Evolutionary conservation across 2,888 invertebrate species (phyloP), one percentile per base, ranked within the genome.

Genomic region (Noctua fimbriata): DNA sequence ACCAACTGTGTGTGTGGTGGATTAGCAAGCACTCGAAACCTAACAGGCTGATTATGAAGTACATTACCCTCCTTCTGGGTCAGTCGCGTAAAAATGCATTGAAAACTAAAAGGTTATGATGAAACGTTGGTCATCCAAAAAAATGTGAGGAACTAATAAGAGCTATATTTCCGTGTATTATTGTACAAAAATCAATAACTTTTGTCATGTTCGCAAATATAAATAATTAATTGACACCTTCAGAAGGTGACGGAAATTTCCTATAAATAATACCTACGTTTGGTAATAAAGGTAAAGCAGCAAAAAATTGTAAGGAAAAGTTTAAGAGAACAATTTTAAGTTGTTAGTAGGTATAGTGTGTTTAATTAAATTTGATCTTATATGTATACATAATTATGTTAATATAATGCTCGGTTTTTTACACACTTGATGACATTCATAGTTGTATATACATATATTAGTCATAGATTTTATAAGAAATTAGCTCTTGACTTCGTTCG

Each of bases 151-250:
- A 32, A 3, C 12, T 55, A 28, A 7, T 16, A 18, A 69, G 1
- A n/a, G 0, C 10, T 21, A 80, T 47, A 72, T 80, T 71, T 70
- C 81, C 28, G 16, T 21, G 9, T 1, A 36, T n/a, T 14, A 32
- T 47, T n/a, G 0, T 55, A 65, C 65, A 6, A 1, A 63, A 32
- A 32, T 32, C 0, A 12, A 47, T 18, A 28, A 47, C 28, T 36
- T 47, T 24, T 47, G 14, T 55, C 63, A 81, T 24, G 16, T 44
- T 12, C 1, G 5, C 18, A 18, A 3, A 55, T 47, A 55, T 47
- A 28, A 47, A 47, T 72, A 47, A 28, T 14, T 36, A 12, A 55
- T 18, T 55, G 18, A 44, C n/a, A 44, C 21, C 44, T 60, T 28
- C 14, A 32, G 78, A 70, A 52, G 44, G n/a, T 65, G 18, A 63